Conservation (phyloP, 2,797 vertebrate species). For the Vultur gryphus region DNA sequence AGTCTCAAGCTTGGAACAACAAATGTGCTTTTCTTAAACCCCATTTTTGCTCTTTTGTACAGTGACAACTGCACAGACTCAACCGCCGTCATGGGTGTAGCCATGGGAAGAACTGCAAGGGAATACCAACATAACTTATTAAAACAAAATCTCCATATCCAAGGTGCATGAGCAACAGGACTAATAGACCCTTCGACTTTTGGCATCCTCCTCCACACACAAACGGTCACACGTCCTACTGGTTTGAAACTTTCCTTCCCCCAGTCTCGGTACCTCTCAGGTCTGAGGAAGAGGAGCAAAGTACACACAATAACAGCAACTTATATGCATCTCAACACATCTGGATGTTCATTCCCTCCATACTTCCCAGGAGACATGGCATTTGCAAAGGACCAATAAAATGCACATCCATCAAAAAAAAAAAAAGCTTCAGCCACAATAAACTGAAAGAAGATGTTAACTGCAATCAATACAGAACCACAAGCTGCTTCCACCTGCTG, state of each 20-base stretch:
- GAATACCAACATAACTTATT: background rate
- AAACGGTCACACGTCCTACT: fast-evolving
- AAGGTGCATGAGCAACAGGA: background rate
- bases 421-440: background rate
- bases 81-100: background rate
- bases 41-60: background rate
- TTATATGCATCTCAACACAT: background rate
- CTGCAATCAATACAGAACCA: background rate
- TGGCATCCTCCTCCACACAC: background rate
- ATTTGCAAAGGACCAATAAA: background rate
- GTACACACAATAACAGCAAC: background rate
- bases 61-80: background rate
- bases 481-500: slow-evolving; percentile 14
- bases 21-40: background rate
- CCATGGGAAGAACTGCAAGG: background rate
- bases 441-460: background rate
- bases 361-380: background rate
- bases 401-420: background rate
- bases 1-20: background rate
- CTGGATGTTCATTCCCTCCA: background rate
- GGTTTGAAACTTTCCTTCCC: background rate
- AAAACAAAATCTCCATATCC: background rate
- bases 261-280: fast-evolving
- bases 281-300: background rate
- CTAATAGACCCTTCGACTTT: background rate